A percentile compares a stretch with the other conserved stretches of the same genome.
These are phyloP conservation scores for Syngnathus floridae DNA, from an alignment of 2,113 vertebrate genomes.

Conservation along the genomic window DNA sequence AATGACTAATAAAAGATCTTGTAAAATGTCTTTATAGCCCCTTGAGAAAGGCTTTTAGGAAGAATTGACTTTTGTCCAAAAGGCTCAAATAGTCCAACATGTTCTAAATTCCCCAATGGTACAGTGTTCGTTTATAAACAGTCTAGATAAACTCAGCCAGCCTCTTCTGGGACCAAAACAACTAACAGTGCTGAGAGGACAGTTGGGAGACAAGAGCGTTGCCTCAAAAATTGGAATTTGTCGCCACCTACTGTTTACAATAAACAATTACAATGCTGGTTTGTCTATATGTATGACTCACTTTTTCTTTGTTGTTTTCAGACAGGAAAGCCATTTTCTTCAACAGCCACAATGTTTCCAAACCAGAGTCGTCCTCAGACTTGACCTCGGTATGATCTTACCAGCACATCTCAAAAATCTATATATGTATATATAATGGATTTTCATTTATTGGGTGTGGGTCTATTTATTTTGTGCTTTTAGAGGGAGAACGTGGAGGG, in stretches of 20 bases:
- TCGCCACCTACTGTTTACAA: conserved; percentile 57
- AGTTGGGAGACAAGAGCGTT: conserved; percentile 29
- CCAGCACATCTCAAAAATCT: neutral
- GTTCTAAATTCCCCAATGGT: conserved; percentile 17
- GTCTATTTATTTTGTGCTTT: neutral
- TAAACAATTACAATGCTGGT: neutral
- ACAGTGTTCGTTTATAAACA: neutral
- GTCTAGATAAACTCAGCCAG: neutral
- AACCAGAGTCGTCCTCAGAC: conserved; percentile 93
- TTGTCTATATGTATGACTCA: neutral
- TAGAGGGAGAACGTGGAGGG: conserved; percentile 95
- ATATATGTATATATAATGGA: no score
- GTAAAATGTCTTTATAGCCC: conserved; percentile 49
- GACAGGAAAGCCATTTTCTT: conserved; percentile 98
- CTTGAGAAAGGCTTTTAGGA: conserved; percentile 32
- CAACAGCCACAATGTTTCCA: conserved; percentile 99
- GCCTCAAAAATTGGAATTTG: conserved; percentile 25
- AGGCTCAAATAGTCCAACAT: conserved; percentile 14
- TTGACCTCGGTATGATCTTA: conserved; percentile 83
- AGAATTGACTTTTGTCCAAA: conserved; percentile 11
- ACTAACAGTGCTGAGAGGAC: conserved; percentile 32
- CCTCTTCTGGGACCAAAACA: conserved; percentile 32
- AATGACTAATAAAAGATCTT: conserved; percentile 49
- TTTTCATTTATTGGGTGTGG: no score
- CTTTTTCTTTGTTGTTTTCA: conserved; percentile 56